Base-by-base conservation (phyloP, 2,113 vertebrate genomes). In the Tachysurus vachellii region DNA sequence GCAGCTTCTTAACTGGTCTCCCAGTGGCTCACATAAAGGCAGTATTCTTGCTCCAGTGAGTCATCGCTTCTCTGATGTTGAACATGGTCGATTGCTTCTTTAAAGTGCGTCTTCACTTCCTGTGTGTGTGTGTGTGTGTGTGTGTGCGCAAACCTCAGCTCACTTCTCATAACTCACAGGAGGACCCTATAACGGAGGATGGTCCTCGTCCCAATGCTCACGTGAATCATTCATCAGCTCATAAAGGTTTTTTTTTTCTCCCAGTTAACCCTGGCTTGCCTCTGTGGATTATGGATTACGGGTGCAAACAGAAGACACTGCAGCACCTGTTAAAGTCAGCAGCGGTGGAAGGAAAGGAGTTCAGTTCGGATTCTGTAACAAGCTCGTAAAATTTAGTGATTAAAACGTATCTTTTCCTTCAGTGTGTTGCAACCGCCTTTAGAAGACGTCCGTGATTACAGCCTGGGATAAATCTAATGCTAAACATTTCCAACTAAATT, bases 231-330 rank as follows among this genome's bases (percentile, higher is more conserved):
- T 84, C 85, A 88, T 31, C 66, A 86, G 36, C 64, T 83, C 57
- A 73, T 81, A 66, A 59, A 61, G 66, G 71, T 77, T 68, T 56
- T 73, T 61, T 66, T 26, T 82, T 36, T 36, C 31, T 70, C 62
- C 4, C 28, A n/a, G 66, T 88, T 73, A 82, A 61, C 77, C 28
- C n/a, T 54, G 82, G 68, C 54, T 79, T 62, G 83, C 76, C 84
- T 79, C 71, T 73, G 44, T 61, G 76, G 86, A 53, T n/a, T 13
- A 10, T 66, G 82, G 61, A 83, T 87, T 88, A 87, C 70, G 70
- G 85, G 54, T 90, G 87, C 85, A 88, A 90, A 85, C 85, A 87
- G 54, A 66, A 71, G 77, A 85, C 70, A 31, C 68, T 85, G 82
- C 53, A 66, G 85, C 79, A 87, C 68, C 77, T 79, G 59, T 88